Evolutionary conservation across 2,113 vertebrate species (phyloP).

Genomic region (Natator depressus): DNA sequence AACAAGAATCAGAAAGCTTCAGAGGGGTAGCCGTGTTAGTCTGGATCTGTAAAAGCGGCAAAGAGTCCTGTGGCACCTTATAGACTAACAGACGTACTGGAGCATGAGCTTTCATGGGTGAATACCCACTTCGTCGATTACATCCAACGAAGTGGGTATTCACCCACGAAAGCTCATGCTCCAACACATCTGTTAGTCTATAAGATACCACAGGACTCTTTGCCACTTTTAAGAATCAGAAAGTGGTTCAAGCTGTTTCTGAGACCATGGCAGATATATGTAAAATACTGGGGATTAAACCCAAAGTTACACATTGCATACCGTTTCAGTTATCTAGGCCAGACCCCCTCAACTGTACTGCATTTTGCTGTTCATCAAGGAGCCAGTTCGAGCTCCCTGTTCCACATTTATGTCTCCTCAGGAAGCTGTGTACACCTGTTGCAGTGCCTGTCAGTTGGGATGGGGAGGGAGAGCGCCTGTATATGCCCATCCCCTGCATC

Average conservation of each 20-base stretch:
- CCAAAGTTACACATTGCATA: neutral
- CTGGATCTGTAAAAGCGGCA: no score
- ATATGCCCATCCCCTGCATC: neutral
- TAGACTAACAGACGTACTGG: no score
- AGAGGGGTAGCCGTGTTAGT: no score
- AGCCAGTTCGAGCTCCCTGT: neutral
- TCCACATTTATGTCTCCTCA: neutral
- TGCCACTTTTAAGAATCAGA: neutral
- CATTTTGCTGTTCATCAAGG: neutral
- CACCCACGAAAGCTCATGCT: no score
- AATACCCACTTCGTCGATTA: no score
- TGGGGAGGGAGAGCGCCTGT: neutral
- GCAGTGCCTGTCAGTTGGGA: neutral
- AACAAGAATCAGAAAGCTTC: constrained; percentile 4
- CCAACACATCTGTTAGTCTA: no score
- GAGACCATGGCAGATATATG: constrained; percentile 2
- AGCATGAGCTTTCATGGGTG: no score
- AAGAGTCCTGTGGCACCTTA: no score
- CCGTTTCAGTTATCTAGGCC: neutral
- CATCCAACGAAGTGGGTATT: no score
- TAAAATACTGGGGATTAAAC: neutral
- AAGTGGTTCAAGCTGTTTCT: neutral
- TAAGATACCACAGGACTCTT: no score
- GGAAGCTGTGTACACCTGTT: neutral
- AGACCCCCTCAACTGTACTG: rapidly evolving